A percentile compares a stretch with the other conserved stretches of the same genome.
These are phyloP conservation scores for Rhinophrynus dorsalis DNA, from an alignment of 2,797 vertebrate genomes.

Conservation along the genomic window DNA sequence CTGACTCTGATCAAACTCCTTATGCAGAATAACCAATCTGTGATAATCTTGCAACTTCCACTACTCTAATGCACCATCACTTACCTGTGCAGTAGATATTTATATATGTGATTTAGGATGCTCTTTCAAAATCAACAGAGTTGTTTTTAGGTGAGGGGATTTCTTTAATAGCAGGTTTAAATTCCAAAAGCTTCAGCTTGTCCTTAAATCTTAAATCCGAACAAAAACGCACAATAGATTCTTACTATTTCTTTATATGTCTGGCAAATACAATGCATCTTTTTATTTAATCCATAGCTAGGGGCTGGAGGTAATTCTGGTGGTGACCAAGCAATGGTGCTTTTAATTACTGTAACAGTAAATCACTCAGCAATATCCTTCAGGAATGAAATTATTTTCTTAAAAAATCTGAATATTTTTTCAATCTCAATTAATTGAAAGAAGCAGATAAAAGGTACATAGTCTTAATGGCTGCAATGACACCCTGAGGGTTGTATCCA, in stretches of 20 bases:
- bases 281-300: constrained; percentile 58
- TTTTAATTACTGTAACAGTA: constrained; percentile 67
- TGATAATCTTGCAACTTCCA: too few species aligned
- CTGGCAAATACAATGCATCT: constrained; percentile 50
- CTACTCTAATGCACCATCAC: too few species aligned
- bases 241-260: constrained; percentile 54
- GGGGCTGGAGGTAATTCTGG: constrained; percentile 57
- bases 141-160: too few species aligned
- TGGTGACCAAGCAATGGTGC: constrained; percentile 62
- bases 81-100: too few species aligned
- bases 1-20: too few species aligned
- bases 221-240: constrained; percentile 39
- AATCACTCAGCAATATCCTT: constrained; percentile 67
- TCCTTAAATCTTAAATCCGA: constrained; percentile 53
- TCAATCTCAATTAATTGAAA: constrained; percentile 79
- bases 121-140: too few species aligned
- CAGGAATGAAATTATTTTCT: constrained; percentile 64
- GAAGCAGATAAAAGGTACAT: constrained; percentile 76
- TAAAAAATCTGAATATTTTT: constrained; percentile 65
- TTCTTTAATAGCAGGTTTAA: constrained; percentile 48
- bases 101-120: too few species aligned
- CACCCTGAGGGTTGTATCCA: constrained; percentile 61
- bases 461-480: constrained; percentile 72
- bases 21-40: too few species aligned
- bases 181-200: constrained; percentile 52